Evolutionary conservation across 2,888 invertebrate genomes (phyloP).

Genomic region (Drepanosiphum platanoidis): DNA sequence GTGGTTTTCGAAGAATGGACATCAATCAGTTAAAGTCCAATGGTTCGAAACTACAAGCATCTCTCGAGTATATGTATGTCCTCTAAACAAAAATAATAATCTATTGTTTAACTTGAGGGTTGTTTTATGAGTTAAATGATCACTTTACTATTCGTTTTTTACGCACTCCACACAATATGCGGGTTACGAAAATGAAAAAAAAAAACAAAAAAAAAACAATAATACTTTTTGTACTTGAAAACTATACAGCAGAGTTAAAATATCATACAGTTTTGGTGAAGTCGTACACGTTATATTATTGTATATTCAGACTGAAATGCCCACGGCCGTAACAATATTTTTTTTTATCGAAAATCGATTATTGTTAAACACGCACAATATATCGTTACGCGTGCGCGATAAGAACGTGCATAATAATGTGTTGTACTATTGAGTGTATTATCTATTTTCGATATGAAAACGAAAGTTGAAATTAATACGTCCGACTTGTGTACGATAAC

Average conservation of each 20-base stretch:
- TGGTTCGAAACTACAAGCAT: not conserved
- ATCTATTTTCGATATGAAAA: constrained; percentile 41
- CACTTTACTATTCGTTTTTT: not conserved
- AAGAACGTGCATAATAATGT: not conserved
- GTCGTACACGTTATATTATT: too few relatives aligned
- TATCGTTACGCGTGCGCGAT: not conserved
- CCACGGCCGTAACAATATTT: not conserved
- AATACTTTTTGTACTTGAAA: not conserved
- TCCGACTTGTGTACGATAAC: constrained; percentile 27
- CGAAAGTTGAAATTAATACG: constrained; percentile 46
- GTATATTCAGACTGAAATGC: not conserved
- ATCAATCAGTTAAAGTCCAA: not conserved
- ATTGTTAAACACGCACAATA: not conserved
- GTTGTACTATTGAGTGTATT: not conserved
- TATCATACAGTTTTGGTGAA: too few relatives aligned
- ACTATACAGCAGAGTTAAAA: too few relatives aligned
- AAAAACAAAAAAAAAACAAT: too few relatives aligned
- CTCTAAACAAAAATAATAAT: not conserved
- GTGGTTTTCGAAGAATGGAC: not conserved
- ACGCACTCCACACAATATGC: not conserved
- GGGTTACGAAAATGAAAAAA: not conserved
- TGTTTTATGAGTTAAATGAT: not conserved
- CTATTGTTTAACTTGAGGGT: not conserved
- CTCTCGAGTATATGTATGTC: not conserved
- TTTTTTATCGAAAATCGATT: not conserved